A percentile compares a stretch with the other conserved stretches of the same genome.
These are phyloP conservation scores for Festucalex cinctus DNA, from an alignment of 2,113 vertebrate genomes.

Conservation along the genomic window DNA sequence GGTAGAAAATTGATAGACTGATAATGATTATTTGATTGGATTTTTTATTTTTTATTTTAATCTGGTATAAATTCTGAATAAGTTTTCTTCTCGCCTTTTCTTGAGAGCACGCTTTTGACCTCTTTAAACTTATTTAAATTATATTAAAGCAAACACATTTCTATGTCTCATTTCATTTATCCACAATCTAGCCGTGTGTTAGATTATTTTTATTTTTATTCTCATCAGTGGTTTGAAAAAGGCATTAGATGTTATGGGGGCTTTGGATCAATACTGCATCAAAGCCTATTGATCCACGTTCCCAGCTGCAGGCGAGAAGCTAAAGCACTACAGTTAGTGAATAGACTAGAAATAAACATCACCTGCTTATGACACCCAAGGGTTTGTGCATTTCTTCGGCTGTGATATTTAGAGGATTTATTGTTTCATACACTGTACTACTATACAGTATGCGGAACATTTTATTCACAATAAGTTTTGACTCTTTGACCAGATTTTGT, in stretches of 20 bases:
- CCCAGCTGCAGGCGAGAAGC: constrained; percentile 41
- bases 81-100: background rate
- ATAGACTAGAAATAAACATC: constrained; percentile 49
- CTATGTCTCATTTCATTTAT: constrained; percentile 24
- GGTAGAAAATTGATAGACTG: too few species aligned
- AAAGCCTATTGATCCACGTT: constrained; percentile 46
- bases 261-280: constrained; percentile 46
- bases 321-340: constrained; percentile 40
- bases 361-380: constrained; percentile 39
- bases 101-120: background rate
- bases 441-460: background rate
- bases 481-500: background rate
- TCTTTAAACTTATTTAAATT: background rate
- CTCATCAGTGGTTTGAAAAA: constrained; percentile 42
- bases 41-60: too few species aligned
- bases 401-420: background rate
- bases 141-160: constrained; percentile 20
- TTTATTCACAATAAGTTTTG: background rate
- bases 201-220: constrained; percentile 42
- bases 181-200: constrained; percentile 25
- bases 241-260: constrained; percentile 46
- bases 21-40: too few species aligned
- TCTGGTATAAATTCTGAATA: too few species aligned
- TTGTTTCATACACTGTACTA: background rate
- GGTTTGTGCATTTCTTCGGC: constrained; percentile 26